These are phyloP conservation scores for Calliopum simillimum DNA, from an alignment of 2,888 invertebrate genomes.

Conservation along the genomic window DNA sequence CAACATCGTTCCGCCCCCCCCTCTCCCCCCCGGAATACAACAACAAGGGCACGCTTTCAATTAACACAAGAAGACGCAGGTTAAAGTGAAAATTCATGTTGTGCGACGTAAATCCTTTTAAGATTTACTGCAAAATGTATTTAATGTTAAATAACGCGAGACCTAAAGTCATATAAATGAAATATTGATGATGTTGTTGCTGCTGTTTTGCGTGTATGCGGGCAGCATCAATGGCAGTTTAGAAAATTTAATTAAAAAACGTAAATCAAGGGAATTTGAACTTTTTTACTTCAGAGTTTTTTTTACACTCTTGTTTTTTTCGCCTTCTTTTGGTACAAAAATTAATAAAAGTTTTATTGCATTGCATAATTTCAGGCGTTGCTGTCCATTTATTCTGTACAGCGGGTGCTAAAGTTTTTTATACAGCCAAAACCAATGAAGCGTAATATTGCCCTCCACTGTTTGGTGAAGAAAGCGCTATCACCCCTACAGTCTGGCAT, in stretches of 20 bases:
- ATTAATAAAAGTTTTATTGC: constrained; percentile 21
- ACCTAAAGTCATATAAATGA: background rate
- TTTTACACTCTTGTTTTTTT: background rate
- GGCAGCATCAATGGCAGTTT: background rate
- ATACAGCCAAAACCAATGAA: background rate
- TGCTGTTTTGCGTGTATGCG: background rate
- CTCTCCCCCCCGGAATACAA: background rate
- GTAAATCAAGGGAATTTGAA: constrained; percentile 24
- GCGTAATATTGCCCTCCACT: too few species aligned
- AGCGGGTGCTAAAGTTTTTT: constrained; percentile 21
- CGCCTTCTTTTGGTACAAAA: background rate
- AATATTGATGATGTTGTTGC: background rate
- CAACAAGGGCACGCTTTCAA: constrained; percentile 15
- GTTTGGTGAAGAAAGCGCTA: too few species aligned
- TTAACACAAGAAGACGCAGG: constrained; percentile 23
- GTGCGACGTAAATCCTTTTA: constrained; percentile 10
- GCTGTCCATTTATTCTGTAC: background rate
- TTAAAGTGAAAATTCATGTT: constrained; percentile 25
- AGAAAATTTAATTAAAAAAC: constrained; percentile 32
- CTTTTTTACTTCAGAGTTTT: too few species aligned
- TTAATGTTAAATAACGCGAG: constrained; percentile 12
- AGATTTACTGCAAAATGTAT: constrained; percentile 22
- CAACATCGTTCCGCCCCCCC: too few species aligned
- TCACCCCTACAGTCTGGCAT: background rate
- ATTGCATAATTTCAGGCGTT: constrained; percentile 31